These are phyloP conservation scores for Altica lythri DNA, from an alignment of 2,888 invertebrate species.

Conservation along the genomic window DNA sequence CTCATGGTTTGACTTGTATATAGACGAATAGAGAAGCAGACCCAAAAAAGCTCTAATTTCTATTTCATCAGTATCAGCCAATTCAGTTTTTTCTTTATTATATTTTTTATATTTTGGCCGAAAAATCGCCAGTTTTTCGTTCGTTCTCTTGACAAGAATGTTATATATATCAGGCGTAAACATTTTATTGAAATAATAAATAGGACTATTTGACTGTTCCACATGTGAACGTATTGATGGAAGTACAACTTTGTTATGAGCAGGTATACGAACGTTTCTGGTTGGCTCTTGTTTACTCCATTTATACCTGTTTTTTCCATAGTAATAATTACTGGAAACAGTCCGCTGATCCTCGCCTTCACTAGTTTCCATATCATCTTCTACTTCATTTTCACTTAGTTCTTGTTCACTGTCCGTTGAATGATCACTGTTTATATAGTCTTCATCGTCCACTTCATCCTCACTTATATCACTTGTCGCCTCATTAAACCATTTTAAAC, in stretches of 20 bases:
- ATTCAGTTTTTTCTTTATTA: conserved; percentile 4
- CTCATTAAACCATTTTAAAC: not conserved
- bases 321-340: not conserved
- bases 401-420: not conserved
- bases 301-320: conserved; percentile 1
- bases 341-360: not conserved
- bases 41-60: conserved; percentile 11
- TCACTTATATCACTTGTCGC: not conserved
- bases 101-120: conserved; percentile 6
- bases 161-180: conserved; percentile 2
- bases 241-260: conserved; percentile 2
- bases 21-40: conserved; percentile 9
- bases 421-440: not conserved
- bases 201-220: not conserved
- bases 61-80: conserved; percentile 2
- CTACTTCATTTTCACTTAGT: not conserved
- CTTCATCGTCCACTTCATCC: not conserved
- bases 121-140: conserved; percentile 3
- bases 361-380: not conserved
- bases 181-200: not conserved
- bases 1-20: conserved; percentile 13
- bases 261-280: conserved; percentile 2
- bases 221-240: conserved; percentile 5
- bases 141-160: not conserved
- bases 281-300: not conserved